Evolutionary conservation across 2,797 vertebrate genomes (phyloP).

Genomic region (Eospalax fontanierii): DNA sequence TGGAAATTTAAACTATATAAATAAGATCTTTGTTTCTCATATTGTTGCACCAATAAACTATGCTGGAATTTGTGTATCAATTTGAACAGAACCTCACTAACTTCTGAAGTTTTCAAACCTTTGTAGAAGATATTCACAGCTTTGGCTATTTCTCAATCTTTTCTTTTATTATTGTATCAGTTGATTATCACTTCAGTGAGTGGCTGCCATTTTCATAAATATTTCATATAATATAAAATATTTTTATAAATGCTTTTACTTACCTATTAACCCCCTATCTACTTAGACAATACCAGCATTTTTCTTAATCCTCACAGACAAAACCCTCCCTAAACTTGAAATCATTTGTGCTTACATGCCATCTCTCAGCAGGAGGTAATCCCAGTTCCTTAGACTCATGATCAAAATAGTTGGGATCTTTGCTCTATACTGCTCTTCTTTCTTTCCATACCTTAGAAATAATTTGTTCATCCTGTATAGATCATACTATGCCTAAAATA

Average conservation of each 20-base stretch:
- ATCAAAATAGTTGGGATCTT: background rate
- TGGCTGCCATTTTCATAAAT: background rate
- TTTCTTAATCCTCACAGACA: background rate
- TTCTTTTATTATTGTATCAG: background rate
- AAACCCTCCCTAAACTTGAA: background rate
- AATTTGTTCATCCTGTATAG: background rate
- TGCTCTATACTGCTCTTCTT: background rate
- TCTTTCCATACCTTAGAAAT: conserved; percentile 24
- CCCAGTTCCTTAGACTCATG: background rate
- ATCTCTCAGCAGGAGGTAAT: background rate
- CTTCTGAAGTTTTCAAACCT: background rate
- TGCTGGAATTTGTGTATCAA: background rate
- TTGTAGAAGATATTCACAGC: background rate
- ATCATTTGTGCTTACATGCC: background rate
- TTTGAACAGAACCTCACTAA: background rate
- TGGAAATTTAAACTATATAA: conserved; percentile 10
- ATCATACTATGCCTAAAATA: background rate
- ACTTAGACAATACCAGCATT: background rate
- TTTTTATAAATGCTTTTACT: background rate
- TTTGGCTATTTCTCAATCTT: background rate
- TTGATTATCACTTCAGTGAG: background rate
- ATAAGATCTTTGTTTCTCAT: background rate
- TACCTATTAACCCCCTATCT: background rate
- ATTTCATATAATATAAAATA: background rate
- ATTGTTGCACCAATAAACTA: background rate